Percentiles rank a stretch among this genome's conserved stretches.
Evolutionary conservation across 2,888 invertebrate species (phyloP).

Genomic region (Automeris io): DNA sequence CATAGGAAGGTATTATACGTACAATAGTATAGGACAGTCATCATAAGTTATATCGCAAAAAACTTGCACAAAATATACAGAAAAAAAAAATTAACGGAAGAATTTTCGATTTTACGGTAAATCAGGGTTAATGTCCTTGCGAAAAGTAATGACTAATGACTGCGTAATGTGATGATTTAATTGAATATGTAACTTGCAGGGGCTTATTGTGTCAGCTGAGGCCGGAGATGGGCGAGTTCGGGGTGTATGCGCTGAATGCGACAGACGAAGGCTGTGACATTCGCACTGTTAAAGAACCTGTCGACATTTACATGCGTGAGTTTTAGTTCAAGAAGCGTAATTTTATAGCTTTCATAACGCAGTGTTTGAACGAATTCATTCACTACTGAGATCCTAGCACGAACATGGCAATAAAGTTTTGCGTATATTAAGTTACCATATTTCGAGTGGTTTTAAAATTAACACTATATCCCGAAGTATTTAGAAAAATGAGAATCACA

Average conservation of each 20-base stretch:
- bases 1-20: no score
- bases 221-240: constrained; percentile 81
- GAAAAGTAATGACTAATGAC: background rate
- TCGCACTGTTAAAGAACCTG: constrained; percentile 78
- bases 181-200: constrained; percentile 40
- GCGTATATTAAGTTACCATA: no score
- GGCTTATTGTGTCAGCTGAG: constrained; percentile 77
- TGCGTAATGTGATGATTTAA: background rate
- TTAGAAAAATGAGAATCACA: no score
- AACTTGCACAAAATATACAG: no score
- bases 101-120: background rate
- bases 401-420: no score
- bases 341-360: constrained; percentile 8
- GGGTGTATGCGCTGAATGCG: constrained; percentile 81
- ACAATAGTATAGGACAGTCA: no score
- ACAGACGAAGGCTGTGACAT: constrained; percentile 72
- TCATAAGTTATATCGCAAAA: no score
- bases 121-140: background rate
- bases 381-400: no score
- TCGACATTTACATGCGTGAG: constrained; percentile 84
- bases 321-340: no score
- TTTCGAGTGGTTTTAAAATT: no score
- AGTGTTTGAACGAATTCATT: background rate
- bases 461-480: no score
- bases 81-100: no score